Evolutionary conservation across 35 echinoderm and acorn worm species (phyloP), one percentile per base, ranked within the genome.

Genomic region (Ophioderma brevispina): DNA sequence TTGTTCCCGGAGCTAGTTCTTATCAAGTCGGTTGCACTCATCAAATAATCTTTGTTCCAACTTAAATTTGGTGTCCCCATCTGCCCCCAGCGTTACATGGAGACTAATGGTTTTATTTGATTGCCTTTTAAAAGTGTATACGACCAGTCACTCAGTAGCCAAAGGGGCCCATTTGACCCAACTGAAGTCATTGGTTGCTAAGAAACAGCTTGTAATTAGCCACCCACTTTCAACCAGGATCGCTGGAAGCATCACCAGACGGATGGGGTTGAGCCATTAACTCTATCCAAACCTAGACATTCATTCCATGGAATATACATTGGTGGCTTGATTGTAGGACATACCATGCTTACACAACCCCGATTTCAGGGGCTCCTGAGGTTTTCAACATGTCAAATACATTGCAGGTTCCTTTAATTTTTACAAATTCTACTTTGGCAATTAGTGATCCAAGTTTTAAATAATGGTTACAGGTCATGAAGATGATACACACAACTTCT

Each of bases 11-110:
- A 30, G 59, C 17, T 25, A 18, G 15, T 70, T 70, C 17, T 70
- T 70, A 70, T 70, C 59, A 70, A 70, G 10, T 70, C 23, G 28
- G 59, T 70, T 70, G 59, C 59, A 6, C 23, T 25, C 28, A 25
- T 18, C 59, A 70, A 70, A 70, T 25, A 70, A 70, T 70, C 59
- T 70, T 70, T 70, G 59, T 70, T 70, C 59, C 59, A 70, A 70
- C 59, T 70, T 70, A 8, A 70, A 70, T 70, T 70, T 70, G 59
- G 59, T 70, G 59, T 70, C 59, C 59, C 59, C 59, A 70, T 70
- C 59, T 70, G 59, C 10, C 59, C 59, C 59, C 10, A 30, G 5
- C 6, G 59, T 70, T 25, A 8, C 59, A 70, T 70, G 59, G 59
- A 25, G 10, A 70, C 59, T 70, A 70, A 70, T 70, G 59, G 59